These are phyloP conservation scores for Enoplosus armatus DNA, from an alignment of 2,797 vertebrate species.

Conservation along the genomic window DNA sequence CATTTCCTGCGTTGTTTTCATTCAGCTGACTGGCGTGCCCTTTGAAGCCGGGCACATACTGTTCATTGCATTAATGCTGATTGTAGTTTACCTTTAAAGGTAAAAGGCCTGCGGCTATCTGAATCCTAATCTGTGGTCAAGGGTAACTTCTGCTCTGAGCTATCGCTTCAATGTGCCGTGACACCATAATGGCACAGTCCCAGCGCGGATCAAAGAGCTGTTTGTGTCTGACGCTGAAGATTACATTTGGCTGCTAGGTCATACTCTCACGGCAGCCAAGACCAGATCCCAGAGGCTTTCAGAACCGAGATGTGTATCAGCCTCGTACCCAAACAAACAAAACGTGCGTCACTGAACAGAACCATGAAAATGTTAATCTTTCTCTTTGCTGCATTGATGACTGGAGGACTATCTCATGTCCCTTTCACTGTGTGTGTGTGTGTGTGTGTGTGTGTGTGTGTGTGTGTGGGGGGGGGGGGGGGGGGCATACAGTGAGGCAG, in stretches of 20 bases:
- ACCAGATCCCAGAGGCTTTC: constrained; percentile 66
- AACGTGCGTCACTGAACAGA: constrained; percentile 70
- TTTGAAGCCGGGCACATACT: constrained; percentile 61
- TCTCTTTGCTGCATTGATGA: constrained; percentile 41
- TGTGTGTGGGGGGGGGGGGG: constrained; percentile 1
- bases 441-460: constrained; percentile 6
- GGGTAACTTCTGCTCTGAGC: constrained; percentile 75
- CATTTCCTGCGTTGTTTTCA: constrained; percentile 69
- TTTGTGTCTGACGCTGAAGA: constrained; percentile 71
- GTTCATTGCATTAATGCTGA: constrained; percentile 51
- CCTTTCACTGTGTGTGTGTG: constrained; percentile 24
- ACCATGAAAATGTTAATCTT: constrained; percentile 56
- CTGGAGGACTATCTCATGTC: constrained; percentile 22
- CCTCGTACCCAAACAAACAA: constrained; percentile 77
- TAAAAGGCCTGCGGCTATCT: constrained; percentile 68
- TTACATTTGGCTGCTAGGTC: constrained; percentile 76
- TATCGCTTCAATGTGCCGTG: constrained; percentile 79
- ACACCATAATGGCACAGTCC: constrained; percentile 74
- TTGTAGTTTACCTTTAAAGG: constrained; percentile 72
- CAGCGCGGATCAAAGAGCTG: constrained; percentile 76
- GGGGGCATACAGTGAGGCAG: too few species aligned
- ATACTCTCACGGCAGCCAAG: constrained; percentile 67
- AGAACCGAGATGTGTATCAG: constrained; percentile 73
- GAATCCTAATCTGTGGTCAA: constrained; percentile 75
- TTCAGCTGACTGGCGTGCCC: constrained; percentile 46